Percentiles rank a stretch among this genome's conserved stretches.
These are phyloP conservation scores for Martes martes DNA, from an alignment of 2,113 vertebrate species.

Conservation along the genomic window DNA sequence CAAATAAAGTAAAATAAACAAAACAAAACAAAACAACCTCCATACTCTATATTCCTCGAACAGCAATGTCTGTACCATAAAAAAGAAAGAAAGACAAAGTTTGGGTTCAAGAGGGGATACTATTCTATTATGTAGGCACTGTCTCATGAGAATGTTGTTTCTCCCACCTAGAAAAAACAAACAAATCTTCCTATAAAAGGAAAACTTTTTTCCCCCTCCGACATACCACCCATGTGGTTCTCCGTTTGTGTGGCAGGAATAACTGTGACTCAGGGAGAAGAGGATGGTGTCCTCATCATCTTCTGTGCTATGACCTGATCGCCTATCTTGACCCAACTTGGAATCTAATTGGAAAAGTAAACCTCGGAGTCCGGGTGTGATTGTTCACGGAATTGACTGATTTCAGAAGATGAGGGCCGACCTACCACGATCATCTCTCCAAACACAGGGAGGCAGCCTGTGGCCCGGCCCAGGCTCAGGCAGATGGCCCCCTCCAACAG, in stretches of 20 bases:
- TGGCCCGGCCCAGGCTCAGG: neutral
- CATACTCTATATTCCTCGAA: too few relatives aligned
- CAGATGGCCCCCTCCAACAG: neutral
- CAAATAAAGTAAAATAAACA: too few relatives aligned
- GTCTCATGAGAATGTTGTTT: neutral
- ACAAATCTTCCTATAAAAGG: neutral
- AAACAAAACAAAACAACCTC: too few relatives aligned
- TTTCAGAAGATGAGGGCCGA: neutral
- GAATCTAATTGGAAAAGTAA: neutral
- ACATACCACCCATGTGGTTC: neutral
- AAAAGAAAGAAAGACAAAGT: too few relatives aligned
- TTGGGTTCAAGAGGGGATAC: neutral
- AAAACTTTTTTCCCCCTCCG: neutral
- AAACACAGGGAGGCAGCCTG: neutral
- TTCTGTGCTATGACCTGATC: neutral
- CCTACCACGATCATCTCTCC: neutral
- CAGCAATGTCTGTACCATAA: too few relatives aligned
- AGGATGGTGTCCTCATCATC: neutral
- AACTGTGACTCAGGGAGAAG: neutral
- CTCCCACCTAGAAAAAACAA: neutral
- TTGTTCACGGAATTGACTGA: neutral
- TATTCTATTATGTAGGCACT: accelerated
- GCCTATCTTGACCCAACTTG: neutral
- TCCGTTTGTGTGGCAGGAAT: neutral
- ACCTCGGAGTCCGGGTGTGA: neutral